A percentile compares a stretch with the other conserved stretches of the same genome.
Conservation (phyloP, 2,113 vertebrate species). For the Cheilinus undulatus region DNA sequence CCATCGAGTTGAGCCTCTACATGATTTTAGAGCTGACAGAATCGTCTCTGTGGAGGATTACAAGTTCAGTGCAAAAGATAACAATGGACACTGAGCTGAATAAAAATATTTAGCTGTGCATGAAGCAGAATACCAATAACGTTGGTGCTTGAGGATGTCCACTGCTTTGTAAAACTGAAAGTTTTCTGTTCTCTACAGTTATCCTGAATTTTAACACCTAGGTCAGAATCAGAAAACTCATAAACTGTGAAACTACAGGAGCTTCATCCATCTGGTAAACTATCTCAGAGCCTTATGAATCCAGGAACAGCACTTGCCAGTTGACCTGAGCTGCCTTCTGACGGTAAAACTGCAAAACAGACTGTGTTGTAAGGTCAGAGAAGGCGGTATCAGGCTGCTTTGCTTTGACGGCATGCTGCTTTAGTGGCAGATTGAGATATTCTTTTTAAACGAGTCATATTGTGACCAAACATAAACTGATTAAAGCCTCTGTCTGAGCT, state of each 20-base stretch:
- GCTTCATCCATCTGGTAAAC: background rate
- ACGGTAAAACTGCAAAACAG: background rate
- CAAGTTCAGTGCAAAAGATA: background rate
- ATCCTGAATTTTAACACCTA: background rate
- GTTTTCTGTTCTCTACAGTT: background rate
- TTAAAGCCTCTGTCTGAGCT: background rate
- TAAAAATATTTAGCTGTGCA: background rate
- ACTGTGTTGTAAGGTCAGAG: background rate
- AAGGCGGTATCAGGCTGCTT: background rate
- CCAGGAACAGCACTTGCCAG: background rate
- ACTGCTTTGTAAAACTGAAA: background rate
- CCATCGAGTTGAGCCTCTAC: background rate
- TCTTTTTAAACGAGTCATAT: conserved; percentile 3
- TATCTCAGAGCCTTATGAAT: background rate
- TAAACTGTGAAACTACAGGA: background rate
- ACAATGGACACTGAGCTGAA: background rate
- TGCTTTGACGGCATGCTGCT: background rate
- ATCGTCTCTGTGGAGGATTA: conserved; percentile 2
- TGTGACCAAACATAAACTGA: conserved; percentile 2
- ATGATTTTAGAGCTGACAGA: background rate
- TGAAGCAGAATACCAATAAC: conserved; percentile 9
- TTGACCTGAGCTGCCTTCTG: background rate
- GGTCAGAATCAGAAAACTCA: background rate
- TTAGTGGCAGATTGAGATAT: background rate
- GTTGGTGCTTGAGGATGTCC: background rate